A percentile compares a stretch with the other conserved stretches of the same genome.
These are phyloP conservation scores for Thunnus albacares DNA, from an alignment of 2,797 vertebrate species.

Conservation along the genomic window DNA sequence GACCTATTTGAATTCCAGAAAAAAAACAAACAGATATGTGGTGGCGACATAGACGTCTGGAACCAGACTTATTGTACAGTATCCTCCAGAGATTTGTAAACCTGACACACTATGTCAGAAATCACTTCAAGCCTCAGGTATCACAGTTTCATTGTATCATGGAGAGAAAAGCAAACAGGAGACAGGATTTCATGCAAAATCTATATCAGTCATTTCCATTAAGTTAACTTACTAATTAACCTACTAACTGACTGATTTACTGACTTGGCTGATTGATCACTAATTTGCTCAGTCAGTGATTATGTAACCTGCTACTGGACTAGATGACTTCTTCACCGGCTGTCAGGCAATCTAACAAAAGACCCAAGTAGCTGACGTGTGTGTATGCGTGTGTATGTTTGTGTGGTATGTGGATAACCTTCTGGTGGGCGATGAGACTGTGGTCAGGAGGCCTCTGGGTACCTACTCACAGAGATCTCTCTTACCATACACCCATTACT, in stretches of 20 bases:
- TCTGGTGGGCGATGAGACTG: conserved; percentile 66
- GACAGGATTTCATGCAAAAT: conserved; percentile 29
- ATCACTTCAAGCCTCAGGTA: conserved; percentile 36
- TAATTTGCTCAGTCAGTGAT: conserved; percentile 45
- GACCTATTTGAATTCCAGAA: conserved; percentile 22
- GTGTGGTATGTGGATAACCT: conserved; percentile 70
- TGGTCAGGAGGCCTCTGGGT: conserved; percentile 65
- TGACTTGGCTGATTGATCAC: conserved; percentile 54
- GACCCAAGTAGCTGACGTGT: conserved; percentile 22
- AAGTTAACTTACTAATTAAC: conserved; percentile 54
- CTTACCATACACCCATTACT: conserved; percentile 65
- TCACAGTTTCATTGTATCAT: conserved; percentile 28
- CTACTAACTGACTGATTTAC: conserved; percentile 40
- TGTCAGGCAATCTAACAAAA: conserved; percentile 37
- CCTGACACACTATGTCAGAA: conserved; percentile 26
- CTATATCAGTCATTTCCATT: conserved; percentile 40
- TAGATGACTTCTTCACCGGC: conserved; percentile 34
- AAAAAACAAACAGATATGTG: not conserved
- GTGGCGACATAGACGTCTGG: conserved; percentile 25
- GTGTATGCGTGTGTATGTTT: conserved; percentile 13
- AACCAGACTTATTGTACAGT: conserved; percentile 6
- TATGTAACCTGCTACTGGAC: conserved; percentile 49
- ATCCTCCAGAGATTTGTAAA: conserved; percentile 40
- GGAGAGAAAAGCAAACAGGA: conserved; percentile 30
- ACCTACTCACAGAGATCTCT: conserved; percentile 69